These are phyloP conservation scores for Labeo catla DNA, from an alignment of 2,113 vertebrate species.

Conservation along the genomic window DNA sequence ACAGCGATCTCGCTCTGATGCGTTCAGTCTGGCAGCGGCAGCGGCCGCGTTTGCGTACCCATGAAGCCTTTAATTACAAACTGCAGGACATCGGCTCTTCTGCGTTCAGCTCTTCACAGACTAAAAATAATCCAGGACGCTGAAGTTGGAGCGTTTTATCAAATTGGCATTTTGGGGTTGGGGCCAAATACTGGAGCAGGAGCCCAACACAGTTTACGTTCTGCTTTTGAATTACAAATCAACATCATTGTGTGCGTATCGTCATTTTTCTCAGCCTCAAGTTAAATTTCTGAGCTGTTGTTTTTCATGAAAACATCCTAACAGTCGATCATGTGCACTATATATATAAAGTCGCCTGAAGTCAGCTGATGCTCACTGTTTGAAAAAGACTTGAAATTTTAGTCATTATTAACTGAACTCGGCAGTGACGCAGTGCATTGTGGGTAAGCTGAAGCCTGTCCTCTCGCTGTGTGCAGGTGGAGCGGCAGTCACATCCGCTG, in stretches of 20 bases:
- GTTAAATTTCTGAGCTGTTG: not conserved
- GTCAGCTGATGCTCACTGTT: not conserved
- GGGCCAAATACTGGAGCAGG: constrained; percentile 39
- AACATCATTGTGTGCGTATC: not conserved
- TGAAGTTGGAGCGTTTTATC: constrained; percentile 50
- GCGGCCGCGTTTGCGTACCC: not conserved
- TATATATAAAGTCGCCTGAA: not conserved
- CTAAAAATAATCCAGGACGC: constrained; percentile 36
- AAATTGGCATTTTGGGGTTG: constrained; percentile 63
- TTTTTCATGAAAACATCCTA: not conserved
- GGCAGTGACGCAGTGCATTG: not conserved
- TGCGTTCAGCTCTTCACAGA: constrained; percentile 4
- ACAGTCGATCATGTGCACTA: not conserved
- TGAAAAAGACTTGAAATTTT: not conserved
- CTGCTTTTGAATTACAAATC: not conserved
- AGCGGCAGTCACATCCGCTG: constrained; percentile 95
- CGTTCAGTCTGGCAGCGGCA: not conserved
- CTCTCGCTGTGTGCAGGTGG: constrained; percentile 80
- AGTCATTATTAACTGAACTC: not conserved
- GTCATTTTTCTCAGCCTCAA: not conserved
- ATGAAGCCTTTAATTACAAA: constrained; percentile 37
- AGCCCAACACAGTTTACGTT: not conserved
- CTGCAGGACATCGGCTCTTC: not conserved
- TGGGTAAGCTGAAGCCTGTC: not conserved
- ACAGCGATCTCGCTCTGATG: too few species aligned